Base-by-base conservation (phyloP, 2,113 vertebrate species). In the Synchiropus splendidus region DNA sequence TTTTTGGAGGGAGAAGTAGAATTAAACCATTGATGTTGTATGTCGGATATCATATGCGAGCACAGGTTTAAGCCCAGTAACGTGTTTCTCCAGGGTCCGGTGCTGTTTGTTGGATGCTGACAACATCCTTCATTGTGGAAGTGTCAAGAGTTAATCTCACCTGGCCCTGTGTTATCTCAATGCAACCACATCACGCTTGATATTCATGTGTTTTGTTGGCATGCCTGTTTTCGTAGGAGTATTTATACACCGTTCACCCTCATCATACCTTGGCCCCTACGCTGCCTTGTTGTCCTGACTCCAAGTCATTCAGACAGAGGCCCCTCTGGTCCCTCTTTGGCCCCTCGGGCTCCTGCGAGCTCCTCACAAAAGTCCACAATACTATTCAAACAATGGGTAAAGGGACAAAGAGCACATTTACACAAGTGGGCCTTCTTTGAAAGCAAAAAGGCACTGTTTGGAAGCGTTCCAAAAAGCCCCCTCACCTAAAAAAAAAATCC, bases 351-450 rank as follows among this genome's bases (percentile, higher is more conserved):
- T 75, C 74, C 76, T 18, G 43, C 74, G 74, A 70, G 68, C 75
- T 81, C 75, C 79, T 74, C 79, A 80, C 72, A 77, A 85, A 87
- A 85, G 79, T 82, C 81, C 84, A 89, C 86, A 88, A 89, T 87
- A 84, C 85, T 85, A 81, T 83, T 86, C 82, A 88, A 89, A 90
- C 88, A 90, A 90, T 89, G 86, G 84, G 50, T 79, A 72, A 78
- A 72, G 77, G 77, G 85, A 91, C 88, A 91, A 88, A 89, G 87
- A 86, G 77, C 87, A 90, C 88, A 89, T 90, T 88, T 89, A 88
- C 88, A 89, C 86, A 82, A 89, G 87, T 85, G 82, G 85, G 85
- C 86, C 86, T 88, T 88, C 85, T 79, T 86, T 85, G 84, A 83
- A 77, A 86, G 85, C 81, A 77, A 85, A 86, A 87, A 87, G 86